phyloP scores from a whole-genome alignment of 2,797 vertebrate genomes.

The Meda fulgida region DNA sequence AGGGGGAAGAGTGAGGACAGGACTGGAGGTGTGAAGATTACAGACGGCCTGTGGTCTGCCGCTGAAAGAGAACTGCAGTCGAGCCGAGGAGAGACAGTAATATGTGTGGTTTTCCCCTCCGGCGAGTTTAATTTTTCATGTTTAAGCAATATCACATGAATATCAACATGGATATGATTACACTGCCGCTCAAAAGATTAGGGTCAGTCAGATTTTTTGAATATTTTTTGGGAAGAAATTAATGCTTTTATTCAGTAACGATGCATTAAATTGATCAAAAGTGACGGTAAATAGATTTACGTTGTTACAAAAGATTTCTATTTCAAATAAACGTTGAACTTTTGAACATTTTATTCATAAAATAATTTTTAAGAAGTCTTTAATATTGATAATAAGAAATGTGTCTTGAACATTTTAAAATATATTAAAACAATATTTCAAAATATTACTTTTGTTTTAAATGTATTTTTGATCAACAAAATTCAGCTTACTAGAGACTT shows the following conservation, averaged over 20 bases:
- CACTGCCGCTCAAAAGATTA: background rate
- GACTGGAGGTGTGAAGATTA: conserved; percentile 69
- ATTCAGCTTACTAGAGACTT: too few species aligned
- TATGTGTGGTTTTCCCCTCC: conserved; percentile 16
- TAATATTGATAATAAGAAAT: background rate
- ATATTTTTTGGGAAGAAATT: background rate
- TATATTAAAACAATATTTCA: background rate
- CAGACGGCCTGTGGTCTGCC: conserved; percentile 66
- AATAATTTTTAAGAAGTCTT: background rate
- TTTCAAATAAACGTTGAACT: background rate
- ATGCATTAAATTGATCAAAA: background rate
- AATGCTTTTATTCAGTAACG: background rate
- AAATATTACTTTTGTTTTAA: background rate
- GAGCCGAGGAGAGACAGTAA: conserved; percentile 57
- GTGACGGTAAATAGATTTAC: background rate
- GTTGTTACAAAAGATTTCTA: background rate
- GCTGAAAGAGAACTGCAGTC: conserved; percentile 65
- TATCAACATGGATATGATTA: conserved; percentile 8
- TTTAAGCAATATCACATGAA: conserved; percentile 43
- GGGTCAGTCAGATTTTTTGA: background rate
- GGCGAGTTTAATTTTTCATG: conserved; percentile 36
- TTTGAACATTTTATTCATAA: background rate
- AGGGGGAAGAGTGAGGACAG: conserved; percentile 73
- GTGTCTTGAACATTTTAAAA: background rate
- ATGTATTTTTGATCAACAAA: background rate